Conservation (phyloP, 2,888 invertebrate genomes). For the Patella caerulea region DNA sequence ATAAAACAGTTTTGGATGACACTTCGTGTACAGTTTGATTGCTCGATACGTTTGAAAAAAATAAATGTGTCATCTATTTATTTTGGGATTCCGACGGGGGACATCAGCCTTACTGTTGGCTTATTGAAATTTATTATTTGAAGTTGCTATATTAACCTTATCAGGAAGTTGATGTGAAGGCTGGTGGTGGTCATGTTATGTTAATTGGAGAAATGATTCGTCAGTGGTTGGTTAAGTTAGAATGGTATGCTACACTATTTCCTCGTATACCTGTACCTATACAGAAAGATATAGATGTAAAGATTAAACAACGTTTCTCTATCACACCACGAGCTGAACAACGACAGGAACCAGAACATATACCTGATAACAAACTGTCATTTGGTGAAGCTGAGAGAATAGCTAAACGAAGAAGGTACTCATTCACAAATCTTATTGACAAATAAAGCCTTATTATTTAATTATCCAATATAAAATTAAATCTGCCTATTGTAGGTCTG, state of each 20-base stretch:
- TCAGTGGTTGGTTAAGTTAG: constrained; percentile 93
- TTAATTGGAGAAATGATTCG: constrained; percentile 93
- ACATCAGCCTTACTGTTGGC: too few relatives aligned
- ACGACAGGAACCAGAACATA: constrained; percentile 37
- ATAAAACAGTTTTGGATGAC: too few relatives aligned
- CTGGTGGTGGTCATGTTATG: constrained; percentile 94
- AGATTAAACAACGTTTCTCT: constrained; percentile 1
- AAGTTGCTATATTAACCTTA: constrained; percentile 36
- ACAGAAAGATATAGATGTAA: constrained; percentile 79
- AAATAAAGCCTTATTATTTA: too few relatives aligned
- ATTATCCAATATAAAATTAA: not conserved
- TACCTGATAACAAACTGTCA: constrained; percentile 59
- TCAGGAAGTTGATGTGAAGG: constrained; percentile 95
- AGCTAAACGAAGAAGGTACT: constrained; percentile 33
- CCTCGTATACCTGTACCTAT: constrained; percentile 99
- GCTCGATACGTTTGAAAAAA: too few relatives aligned
- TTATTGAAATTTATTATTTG: too few relatives aligned
- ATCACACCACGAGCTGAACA: constrained; percentile 2
- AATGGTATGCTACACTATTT: constrained; percentile 99
- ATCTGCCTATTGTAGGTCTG: not conserved
- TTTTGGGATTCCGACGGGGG: too few relatives aligned
- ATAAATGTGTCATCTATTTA: too few relatives aligned
- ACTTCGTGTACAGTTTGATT: too few relatives aligned
- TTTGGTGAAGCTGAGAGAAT: constrained; percentile 61
- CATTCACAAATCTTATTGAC: not conserved